Evolutionary conservation across 1,140 invertebrate genomes (phyloP), one percentile per base, ranked within the genome.

Genomic region (Hydropsyche tenuis): DNA sequence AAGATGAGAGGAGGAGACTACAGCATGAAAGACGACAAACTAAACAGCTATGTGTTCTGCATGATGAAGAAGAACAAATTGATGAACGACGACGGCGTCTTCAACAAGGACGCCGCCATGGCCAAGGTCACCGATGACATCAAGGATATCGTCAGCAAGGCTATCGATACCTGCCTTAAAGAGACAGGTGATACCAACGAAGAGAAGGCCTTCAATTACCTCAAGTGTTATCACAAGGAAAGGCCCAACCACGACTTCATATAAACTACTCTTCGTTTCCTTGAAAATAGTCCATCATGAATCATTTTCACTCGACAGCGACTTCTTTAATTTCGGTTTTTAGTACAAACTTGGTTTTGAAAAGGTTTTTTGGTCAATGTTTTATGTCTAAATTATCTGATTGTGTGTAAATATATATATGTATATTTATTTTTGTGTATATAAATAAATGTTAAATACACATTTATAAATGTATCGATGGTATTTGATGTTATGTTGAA

Each of bases 81-180:
- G 6, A 66, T 75, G 43, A 51, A 12, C 25, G 69, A 72, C 1
- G 65, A 72, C 16, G 74, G 69, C 0, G 43, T 7, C 14, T 64
- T 75, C 64, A 30, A 72, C 25, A 75, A 68, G 64, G 74, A 75
- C n/a, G 74, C 72, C 2, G 66, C 68, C 56, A 6, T 71, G 1
- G 5, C 73, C 56, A 71, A 71, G 45, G 45, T 45, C n/a, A 37
- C 27, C 1, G 66, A 56, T 2, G 53, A 63, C 30, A 70, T 71
- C 20, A 14, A 42, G 3, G 63, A 75, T 11, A 37, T 4, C 12
- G 74, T 66, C 14, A 62, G 63, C 18, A 66, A 72, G 37, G 63
- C 74, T 48, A 72, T 75, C 69, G 74, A 75, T 46, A 46, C 45
- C 11, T 75, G 70, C 66, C 3, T 71, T 2, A 16, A 16, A 3